Evolutionary conservation across 2,888 invertebrate genomes (phyloP).

Genomic region (Eulithis prunata): DNA sequence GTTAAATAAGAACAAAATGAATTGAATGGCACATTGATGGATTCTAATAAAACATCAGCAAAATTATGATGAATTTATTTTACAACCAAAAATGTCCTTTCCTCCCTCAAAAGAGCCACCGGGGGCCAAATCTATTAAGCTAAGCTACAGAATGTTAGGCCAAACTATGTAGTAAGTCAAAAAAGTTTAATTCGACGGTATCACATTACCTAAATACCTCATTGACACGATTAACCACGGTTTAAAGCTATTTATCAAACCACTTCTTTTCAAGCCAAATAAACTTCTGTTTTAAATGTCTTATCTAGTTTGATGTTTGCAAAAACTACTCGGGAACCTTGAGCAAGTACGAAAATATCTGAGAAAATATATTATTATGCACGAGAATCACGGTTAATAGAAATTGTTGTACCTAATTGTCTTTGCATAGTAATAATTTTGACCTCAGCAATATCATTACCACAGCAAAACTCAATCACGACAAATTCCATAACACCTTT

Average conservation of each 20-base stretch:
- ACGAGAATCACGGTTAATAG: too few species aligned
- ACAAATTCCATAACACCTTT: slow-evolving; percentile 33
- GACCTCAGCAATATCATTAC: background rate
- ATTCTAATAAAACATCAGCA: slow-evolving; percentile 49
- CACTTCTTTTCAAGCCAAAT: too few species aligned
- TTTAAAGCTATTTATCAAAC: too few species aligned
- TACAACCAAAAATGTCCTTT: background rate
- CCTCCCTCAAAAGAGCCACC: background rate
- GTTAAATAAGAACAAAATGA: slow-evolving; percentile 37
- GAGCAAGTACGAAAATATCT: too few species aligned
- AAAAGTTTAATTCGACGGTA: too few species aligned
- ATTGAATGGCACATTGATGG: slow-evolving; percentile 53
- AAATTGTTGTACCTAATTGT: background rate
- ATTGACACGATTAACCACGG: too few species aligned
- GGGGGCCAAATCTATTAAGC: background rate
- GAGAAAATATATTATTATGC: too few species aligned
- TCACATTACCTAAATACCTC: background rate
- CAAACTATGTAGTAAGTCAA: background rate
- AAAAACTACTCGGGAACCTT: too few species aligned
- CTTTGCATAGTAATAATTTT: background rate
- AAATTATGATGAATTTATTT: slow-evolving; percentile 4
- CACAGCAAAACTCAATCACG: slow-evolving; percentile 19
- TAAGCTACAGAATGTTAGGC: background rate
- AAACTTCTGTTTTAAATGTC: too few species aligned
- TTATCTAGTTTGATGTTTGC: too few species aligned